A percentile compares a stretch with the other conserved stretches of the same genome.
These are phyloP conservation scores for Eudorcas thomsonii DNA, from an alignment of 2,113 vertebrate species.

Conservation along the genomic window DNA sequence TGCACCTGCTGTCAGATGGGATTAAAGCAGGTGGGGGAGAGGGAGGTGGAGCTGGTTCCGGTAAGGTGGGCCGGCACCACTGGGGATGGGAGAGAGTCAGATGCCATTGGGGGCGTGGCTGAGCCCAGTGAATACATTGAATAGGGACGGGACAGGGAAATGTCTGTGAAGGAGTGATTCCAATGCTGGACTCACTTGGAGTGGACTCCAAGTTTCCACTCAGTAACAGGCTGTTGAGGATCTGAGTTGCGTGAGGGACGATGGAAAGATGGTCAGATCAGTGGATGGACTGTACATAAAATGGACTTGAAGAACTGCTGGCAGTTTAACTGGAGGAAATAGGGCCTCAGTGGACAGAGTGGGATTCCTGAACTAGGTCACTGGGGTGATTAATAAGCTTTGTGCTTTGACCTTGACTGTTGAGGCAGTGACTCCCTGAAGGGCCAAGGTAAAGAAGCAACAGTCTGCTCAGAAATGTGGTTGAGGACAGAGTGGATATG, in stretches of 20 bases:
- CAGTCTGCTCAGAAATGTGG: neutral
- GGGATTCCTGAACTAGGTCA: neutral
- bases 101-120: neutral
- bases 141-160: neutral
- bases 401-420: neutral
- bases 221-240: neutral
- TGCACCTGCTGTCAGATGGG: too few species aligned
- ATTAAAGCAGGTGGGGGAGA: neutral
- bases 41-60: neutral
- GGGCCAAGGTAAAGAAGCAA: neutral
- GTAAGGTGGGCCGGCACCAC: too few species aligned
- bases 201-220: neutral
- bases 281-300: neutral
- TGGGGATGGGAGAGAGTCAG: neutral
- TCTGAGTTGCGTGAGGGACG: neutral
- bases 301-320: neutral
- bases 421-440: neutral
- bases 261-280: neutral
- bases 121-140: neutral
- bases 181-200: too few species aligned
- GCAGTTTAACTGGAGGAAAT: neutral
- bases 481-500: neutral
- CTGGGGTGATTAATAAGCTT: neutral
- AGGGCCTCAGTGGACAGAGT: neutral
- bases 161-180: neutral